These are phyloP conservation scores for Polyommatus icarus DNA, from an alignment of 2,888 invertebrate species.

Conservation along the genomic window DNA sequence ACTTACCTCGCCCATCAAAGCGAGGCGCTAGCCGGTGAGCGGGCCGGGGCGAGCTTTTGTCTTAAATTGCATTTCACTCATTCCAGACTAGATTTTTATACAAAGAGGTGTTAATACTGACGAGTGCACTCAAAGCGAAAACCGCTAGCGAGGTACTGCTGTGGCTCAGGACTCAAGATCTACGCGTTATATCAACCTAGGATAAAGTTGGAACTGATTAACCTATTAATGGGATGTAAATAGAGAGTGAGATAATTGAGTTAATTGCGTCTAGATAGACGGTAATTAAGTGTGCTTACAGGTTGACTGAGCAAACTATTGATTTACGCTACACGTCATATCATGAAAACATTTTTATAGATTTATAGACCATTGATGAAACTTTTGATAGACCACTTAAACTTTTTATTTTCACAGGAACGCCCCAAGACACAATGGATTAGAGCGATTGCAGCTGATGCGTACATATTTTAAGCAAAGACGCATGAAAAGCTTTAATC, in stretches of 20 bases:
- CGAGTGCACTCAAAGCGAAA: not conserved
- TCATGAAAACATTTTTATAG: no score
- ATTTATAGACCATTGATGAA: no score
- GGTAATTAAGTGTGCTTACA: not conserved
- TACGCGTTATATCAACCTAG: not conserved
- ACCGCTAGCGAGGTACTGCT: not conserved
- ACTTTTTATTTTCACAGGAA: no score
- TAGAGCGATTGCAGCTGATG: no score
- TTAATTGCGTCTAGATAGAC: no score
- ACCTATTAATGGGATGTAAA: not conserved
- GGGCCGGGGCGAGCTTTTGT: not conserved
- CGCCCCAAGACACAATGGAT: no score
- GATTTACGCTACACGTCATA: no score
- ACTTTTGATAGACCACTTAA: no score
- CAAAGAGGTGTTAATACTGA: not conserved
- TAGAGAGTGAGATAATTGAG: not conserved
- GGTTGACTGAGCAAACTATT: not conserved
- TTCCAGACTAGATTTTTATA: conserved; percentile 12
- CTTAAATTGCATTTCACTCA: conserved; percentile 24
- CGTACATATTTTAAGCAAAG: no score
- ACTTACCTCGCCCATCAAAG: conserved; percentile 22
- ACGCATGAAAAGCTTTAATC: no score
- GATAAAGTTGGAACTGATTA: not conserved
- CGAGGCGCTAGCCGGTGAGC: not conserved
- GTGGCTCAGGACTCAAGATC: not conserved